These are phyloP conservation scores for Dinocampus coccinellae DNA, from an alignment of 2,888 invertebrate species.

Conservation along the genomic window DNA sequence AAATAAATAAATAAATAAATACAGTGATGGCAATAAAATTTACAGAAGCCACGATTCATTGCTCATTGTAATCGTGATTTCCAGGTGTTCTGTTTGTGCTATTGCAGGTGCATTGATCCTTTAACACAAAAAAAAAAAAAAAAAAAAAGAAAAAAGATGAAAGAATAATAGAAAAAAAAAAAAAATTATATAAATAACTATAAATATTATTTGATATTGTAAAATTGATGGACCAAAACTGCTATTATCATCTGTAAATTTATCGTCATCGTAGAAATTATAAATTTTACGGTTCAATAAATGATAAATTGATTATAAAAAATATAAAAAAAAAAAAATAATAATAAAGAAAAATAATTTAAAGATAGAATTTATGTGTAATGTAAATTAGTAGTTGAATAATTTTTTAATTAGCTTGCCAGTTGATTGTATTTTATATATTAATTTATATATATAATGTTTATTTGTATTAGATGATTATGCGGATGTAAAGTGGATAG, in stretches of 20 bases:
- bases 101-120: neutral
- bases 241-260: neutral
- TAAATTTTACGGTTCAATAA: neutral
- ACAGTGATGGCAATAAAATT: neutral
- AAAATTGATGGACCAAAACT: too few species aligned
- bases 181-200: too few species aligned
- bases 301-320: constrained; percentile 5
- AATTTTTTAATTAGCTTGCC: neutral
- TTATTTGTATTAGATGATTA: neutral
- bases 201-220: too few species aligned
- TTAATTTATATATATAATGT: too few species aligned
- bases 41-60: neutral
- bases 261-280: neutral
- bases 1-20: neutral
- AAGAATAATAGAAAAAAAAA: too few species aligned
- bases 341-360: neutral
- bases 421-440: neutral
- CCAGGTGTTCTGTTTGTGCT: too few species aligned
- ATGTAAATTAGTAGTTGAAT: neutral
- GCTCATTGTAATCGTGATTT: neutral
- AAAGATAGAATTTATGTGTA: neutral
- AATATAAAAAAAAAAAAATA: too few species aligned
- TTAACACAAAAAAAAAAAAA: too few species aligned
- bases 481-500: neutral
- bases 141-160: too few species aligned